These are phyloP conservation scores for Cryptocephalus primarius DNA, from an alignment of 2,888 invertebrate species.

Conservation along the genomic window DNA sequence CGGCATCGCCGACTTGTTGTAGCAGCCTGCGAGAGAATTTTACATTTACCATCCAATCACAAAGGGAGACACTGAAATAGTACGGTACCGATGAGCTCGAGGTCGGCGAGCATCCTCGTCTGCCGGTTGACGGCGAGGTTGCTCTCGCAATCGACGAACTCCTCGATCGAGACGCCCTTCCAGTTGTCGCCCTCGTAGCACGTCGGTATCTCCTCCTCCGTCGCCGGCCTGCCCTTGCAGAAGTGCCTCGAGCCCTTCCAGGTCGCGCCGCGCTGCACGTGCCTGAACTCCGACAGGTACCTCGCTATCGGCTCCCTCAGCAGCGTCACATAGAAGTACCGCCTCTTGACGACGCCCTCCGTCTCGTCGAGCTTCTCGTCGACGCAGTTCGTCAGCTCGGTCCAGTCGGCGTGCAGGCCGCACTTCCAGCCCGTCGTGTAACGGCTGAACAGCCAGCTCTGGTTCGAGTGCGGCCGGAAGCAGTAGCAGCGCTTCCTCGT, in stretches of 20 bases:
- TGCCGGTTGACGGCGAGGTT: constrained; percentile 95
- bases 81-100: constrained; percentile 75
- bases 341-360: constrained; percentile 51
- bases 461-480: constrained; percentile 83
- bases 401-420: constrained; percentile 97
- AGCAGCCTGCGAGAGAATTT: constrained; percentile 63
- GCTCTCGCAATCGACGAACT: constrained; percentile 83
- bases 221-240: constrained; percentile 66
- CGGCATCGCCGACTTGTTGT: constrained; percentile 72
- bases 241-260: constrained; percentile 79
- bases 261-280: constrained; percentile 92
- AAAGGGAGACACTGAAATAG: no score
- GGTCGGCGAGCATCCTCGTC: constrained; percentile 94
- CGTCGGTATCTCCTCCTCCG: constrained; percentile 70
- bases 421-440: constrained; percentile 98
- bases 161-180: constrained; percentile 80
- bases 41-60: no score
- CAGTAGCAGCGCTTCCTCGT: constrained; percentile 84
- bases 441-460: constrained; percentile 95
- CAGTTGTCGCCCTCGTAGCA: constrained; percentile 71
- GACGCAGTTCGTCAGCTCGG: constrained; percentile 87
- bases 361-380: constrained; percentile 84
- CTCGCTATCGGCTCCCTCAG: constrained; percentile 86
- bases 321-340: constrained; percentile 95
- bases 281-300: constrained; percentile 93